Base-by-base conservation (phyloP, 2,888 invertebrate species). In the Tetranychus piercei region DNA sequence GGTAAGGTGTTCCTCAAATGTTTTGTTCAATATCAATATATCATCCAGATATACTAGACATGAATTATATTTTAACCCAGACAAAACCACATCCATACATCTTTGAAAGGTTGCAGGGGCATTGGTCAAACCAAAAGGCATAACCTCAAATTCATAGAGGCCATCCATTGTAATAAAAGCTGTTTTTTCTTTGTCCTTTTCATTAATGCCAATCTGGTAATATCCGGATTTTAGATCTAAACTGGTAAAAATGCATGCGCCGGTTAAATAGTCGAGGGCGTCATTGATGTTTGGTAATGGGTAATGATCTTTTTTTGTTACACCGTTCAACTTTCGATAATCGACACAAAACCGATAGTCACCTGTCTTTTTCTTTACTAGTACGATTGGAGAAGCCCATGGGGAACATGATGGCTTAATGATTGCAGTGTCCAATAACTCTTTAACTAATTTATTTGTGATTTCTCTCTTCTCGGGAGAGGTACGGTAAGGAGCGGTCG, bases 211-310 rank as follows among this genome's bases (percentile, higher is more conserved):
- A 9, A 79, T 73, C 70, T 79, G 78, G 71, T 77, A 78, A 73
- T 78, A 81, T 18, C 80, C 80, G n/a, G n/a, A 65, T 75, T 75
- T 9, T 75, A 80, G 72, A n/a, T 77, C 78, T 45, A 77, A 20
- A 1, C 72, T 75, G 34, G 76, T 73, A 45, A 79, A 78, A 65
- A 73, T 76, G 20, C 74, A 75, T 3, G 77, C 69, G 0, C 77
- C 77, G 3, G 74, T 23, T 15, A 79, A 67, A 6, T 73, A 20
- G 15, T 78, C 77, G 6, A 80, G 55, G 44, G 74, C 75, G 7
- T 78, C 78, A 34, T 78, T 77, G 6, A 79, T 76, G 6, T 74
- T 22, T 3, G 79, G 78, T 3, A 80, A 72, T 1, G 79, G 80
- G 45, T 78, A 79, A 6, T 74, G 74, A 72, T 80, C 79, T 23